These are phyloP conservation scores for Graphium colonna DNA, from an alignment of 2,888 invertebrate species.

Conservation along the genomic window DNA sequence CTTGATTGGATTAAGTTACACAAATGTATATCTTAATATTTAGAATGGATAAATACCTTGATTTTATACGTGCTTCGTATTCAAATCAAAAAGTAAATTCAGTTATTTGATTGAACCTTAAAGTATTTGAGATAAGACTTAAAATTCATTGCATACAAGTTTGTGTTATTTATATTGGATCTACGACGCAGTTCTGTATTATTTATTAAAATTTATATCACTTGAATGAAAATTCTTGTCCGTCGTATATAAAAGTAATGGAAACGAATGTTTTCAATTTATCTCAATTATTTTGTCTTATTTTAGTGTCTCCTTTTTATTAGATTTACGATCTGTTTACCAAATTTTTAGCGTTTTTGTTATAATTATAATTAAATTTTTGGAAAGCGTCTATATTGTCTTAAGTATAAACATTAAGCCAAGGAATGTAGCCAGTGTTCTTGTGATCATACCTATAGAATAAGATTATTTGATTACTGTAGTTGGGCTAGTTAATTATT, in stretches of 20 bases:
- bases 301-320: too few species aligned
- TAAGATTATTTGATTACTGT: too few species aligned
- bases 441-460: too few species aligned
- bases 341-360: too few species aligned
- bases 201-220: not conserved
- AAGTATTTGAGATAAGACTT: not conserved
- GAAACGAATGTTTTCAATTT: not conserved
- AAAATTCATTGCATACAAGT: not conserved
- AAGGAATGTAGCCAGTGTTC: too few species aligned
- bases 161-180: not conserved
- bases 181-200: not conserved
- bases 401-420: too few species aligned
- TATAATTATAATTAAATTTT: too few species aligned
- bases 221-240: not conserved
- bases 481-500: too few species aligned
- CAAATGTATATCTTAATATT: not conserved
- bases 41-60: too few species aligned
- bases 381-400: too few species aligned
- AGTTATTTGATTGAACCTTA: slow-evolving; percentile 4
- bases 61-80: not conserved
- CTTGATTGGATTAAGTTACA: too few species aligned
- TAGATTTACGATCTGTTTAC: too few species aligned
- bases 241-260: not conserved
- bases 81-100: slow-evolving; percentile 8
- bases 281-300: not conserved